Percentiles rank a stretch among this genome's conserved stretches.
These are phyloP conservation scores for Leptopilina syphax DNA, from an alignment of 2,888 invertebrate genomes.

Conservation along the genomic window DNA sequence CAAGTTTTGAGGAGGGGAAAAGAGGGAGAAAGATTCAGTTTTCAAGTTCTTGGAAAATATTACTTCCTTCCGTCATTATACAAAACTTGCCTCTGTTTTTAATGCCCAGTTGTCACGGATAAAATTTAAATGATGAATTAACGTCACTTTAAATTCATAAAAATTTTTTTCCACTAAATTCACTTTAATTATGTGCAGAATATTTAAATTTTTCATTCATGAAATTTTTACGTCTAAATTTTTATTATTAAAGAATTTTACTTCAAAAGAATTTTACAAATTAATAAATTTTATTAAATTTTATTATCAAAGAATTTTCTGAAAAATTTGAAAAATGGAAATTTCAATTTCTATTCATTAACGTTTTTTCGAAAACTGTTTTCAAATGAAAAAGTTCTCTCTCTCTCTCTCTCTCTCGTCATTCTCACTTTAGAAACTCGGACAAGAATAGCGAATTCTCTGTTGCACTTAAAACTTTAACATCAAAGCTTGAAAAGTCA, in stretches of 20 bases:
- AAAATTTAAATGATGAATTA: conserved; percentile 14
- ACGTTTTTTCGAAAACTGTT: background rate
- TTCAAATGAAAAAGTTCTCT: background rate
- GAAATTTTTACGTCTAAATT: too few relatives aligned
- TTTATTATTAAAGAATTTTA: too few relatives aligned
- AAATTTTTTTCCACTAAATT: too few relatives aligned
- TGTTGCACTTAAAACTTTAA: conserved; percentile 11
- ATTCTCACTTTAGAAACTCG: background rate
- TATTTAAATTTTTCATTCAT: background rate
- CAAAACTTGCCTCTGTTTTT: conserved; percentile 5
- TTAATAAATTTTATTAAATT: too few relatives aligned
- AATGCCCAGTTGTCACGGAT: background rate
- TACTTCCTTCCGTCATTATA: conserved; percentile 15
- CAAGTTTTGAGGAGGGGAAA: background rate
- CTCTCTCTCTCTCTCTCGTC: background rate
- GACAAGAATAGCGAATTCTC: conserved; percentile 25
- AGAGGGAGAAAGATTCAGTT: conserved; percentile 18
- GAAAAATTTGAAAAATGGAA: too few relatives aligned
- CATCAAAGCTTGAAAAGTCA: conserved; percentile 15
- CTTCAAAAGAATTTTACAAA: too few relatives aligned
- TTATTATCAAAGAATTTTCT: too few relatives aligned
- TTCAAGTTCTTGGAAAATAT: conserved; percentile 32
- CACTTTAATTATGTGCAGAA: too few relatives aligned
- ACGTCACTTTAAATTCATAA: background rate
- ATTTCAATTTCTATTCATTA: too few relatives aligned